Percentiles rank a stretch among this genome's conserved stretches.
Evolutionary conservation across 2,888 invertebrate species (phyloP).

Genomic region (Diaphora mendica): DNA sequence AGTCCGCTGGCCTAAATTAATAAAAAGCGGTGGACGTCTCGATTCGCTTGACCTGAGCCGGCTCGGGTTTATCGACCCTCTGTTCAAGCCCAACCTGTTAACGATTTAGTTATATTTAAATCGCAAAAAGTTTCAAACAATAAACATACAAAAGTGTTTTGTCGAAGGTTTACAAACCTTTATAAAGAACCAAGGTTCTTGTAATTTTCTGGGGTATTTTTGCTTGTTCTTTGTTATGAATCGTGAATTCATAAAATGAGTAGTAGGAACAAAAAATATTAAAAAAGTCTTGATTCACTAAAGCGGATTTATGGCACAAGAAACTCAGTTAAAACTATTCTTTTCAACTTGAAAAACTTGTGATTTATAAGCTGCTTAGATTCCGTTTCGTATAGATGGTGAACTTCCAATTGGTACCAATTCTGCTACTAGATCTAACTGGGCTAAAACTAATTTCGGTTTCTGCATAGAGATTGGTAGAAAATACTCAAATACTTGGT

Average conservation of each 20-base stretch:
- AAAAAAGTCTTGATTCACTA: background rate
- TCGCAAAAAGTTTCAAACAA: background rate
- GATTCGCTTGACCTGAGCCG: slow-evolving; percentile 47
- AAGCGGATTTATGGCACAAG: background rate
- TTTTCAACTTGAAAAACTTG: background rate
- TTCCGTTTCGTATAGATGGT: background rate
- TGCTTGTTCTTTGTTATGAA: background rate
- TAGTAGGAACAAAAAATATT: background rate
- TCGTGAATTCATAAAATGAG: background rate
- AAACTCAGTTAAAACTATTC: background rate
- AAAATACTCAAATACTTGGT: background rate
- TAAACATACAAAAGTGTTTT: background rate
- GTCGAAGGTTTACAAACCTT: background rate
- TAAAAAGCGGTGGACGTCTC: slow-evolving; percentile 38
- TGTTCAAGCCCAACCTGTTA: slow-evolving; percentile 46
- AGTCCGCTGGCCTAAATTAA: slow-evolving; percentile 33
- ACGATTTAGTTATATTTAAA: slow-evolving; percentile 29
- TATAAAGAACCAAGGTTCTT: background rate
- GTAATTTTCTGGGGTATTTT: background rate
- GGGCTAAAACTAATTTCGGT: background rate
- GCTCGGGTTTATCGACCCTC: slow-evolving; percentile 58
- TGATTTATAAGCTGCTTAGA: background rate
- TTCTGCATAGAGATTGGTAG: background rate
- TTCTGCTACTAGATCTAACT: background rate
- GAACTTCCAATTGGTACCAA: background rate